Evolutionary conservation across 2,888 invertebrate species (phyloP).

Genomic region (Zonitis immaculata): DNA sequence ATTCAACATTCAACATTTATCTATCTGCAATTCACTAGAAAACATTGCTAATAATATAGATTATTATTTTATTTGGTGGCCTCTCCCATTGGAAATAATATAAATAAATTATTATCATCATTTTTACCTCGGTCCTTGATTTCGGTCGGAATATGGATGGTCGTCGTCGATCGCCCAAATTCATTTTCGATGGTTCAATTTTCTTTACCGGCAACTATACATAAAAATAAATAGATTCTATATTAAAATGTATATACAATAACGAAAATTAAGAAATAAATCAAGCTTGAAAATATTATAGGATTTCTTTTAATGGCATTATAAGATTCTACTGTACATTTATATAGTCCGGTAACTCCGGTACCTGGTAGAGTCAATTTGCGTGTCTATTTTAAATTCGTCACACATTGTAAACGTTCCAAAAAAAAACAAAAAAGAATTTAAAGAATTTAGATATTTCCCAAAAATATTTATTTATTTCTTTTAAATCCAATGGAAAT

Average conservation of each 20-base stretch:
- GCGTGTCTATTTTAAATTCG: constrained; percentile 11
- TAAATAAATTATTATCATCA: too few relatives aligned
- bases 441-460: constrained; percentile 13
- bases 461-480: neutral
- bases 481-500: too few relatives aligned
- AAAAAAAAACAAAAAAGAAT: neutral
- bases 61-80: too few relatives aligned
- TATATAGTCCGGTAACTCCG: too few relatives aligned
- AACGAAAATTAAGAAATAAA: constrained; percentile 1
- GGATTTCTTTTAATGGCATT: too few relatives aligned
- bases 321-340: too few relatives aligned
- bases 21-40: neutral
- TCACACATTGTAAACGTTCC: neutral
- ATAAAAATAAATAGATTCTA: too few relatives aligned
- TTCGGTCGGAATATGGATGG: constrained; percentile 42
- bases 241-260: neutral
- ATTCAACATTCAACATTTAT: neutral
- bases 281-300: too few relatives aligned
- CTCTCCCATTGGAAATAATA: too few relatives aligned
- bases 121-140: constrained; percentile 46
- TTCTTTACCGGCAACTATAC: constrained; percentile 43
- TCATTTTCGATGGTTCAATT: constrained; percentile 39
- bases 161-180: constrained; percentile 36
- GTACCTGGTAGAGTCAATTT: constrained; percentile 20
- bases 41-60: constrained; percentile 10